Evolutionary conservation across 2,888 invertebrate genomes (phyloP).

Genomic region (Poecilus cupreus): DNA sequence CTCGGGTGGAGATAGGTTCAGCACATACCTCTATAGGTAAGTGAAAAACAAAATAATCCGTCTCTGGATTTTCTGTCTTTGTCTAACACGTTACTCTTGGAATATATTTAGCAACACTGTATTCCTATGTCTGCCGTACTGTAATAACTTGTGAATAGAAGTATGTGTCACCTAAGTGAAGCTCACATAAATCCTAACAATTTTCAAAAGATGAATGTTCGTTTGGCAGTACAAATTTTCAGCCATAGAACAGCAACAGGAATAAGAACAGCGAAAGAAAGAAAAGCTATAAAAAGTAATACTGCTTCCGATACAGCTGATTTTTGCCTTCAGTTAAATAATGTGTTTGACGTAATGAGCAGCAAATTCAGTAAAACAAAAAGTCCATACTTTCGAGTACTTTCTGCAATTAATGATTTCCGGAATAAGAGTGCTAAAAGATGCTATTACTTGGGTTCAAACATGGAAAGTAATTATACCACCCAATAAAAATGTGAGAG

Average conservation of each 20-base stretch:
- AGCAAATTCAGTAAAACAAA: not conserved
- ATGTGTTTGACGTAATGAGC: not conserved
- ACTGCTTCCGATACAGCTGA: not conserved
- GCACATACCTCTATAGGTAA: too few species aligned
- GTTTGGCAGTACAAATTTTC: not conserved
- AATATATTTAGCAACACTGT: too few species aligned
- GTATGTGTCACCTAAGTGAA: not conserved
- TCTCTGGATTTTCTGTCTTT: too few species aligned
- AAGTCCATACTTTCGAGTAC: not conserved
- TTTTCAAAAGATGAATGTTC: too few species aligned
- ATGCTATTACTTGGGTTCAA: not conserved
- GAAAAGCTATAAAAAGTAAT: not conserved
- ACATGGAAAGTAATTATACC: not conserved
- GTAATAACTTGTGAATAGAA: too few species aligned
- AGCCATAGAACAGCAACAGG: not conserved
- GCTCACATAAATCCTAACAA: not conserved
- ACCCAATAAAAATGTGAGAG: not conserved
- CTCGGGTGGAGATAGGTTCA: too few species aligned
- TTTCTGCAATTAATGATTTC: not conserved
- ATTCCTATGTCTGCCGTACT: too few species aligned
- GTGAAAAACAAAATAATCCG: too few species aligned
- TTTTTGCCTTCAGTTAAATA: not conserved
- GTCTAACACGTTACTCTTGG: too few species aligned
- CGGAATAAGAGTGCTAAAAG: not conserved
- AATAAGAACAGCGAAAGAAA: not conserved